Percentiles rank a stretch among this genome's conserved stretches.
Conservation (phyloP, 2,888 invertebrate species). For the Eristalis intricaria region DNA sequence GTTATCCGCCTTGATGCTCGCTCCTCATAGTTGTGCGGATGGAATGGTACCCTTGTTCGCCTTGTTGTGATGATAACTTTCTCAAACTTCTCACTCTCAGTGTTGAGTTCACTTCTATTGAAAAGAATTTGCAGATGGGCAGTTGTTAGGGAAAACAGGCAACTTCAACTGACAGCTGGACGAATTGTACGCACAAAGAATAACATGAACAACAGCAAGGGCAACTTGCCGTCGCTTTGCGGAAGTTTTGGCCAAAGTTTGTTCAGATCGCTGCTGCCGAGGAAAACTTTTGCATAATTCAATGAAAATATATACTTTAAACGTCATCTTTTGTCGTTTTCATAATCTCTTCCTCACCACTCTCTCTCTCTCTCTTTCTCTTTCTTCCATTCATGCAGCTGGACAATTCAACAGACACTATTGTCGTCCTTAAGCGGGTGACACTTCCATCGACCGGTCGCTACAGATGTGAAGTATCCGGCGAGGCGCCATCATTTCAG, state of each 20-base stretch:
- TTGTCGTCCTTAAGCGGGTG: conserved; percentile 86
- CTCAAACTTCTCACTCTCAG: not conserved
- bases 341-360: not conserved
- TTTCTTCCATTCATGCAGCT: conserved; percentile 81
- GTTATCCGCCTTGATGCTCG: conserved; percentile 23
- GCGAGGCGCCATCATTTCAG: conserved; percentile 89
- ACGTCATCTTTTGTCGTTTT: not conserved
- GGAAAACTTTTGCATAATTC: conserved; percentile 46
- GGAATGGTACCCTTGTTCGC: conserved; percentile 22
- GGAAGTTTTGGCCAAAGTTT: not conserved
- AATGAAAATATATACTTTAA: conserved; percentile 20
- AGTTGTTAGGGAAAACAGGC: conserved; percentile 31
- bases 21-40: conserved; percentile 30
- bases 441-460: conserved; percentile 87
- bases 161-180: conserved; percentile 29
- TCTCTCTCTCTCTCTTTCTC: not conserved
- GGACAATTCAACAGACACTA: conserved; percentile 85
- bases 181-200: conserved; percentile 25
- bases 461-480: conserved; percentile 90
- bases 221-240: not conserved
- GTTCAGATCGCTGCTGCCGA: not conserved
- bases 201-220: not conserved
- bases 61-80: conserved; percentile 10
- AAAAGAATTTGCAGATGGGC: conserved; percentile 60
- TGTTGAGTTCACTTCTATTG: conserved; percentile 53